phyloP scores from a whole-genome alignment of 2,888 invertebrate species.

The Orthonychiurus folsomi region DNA sequence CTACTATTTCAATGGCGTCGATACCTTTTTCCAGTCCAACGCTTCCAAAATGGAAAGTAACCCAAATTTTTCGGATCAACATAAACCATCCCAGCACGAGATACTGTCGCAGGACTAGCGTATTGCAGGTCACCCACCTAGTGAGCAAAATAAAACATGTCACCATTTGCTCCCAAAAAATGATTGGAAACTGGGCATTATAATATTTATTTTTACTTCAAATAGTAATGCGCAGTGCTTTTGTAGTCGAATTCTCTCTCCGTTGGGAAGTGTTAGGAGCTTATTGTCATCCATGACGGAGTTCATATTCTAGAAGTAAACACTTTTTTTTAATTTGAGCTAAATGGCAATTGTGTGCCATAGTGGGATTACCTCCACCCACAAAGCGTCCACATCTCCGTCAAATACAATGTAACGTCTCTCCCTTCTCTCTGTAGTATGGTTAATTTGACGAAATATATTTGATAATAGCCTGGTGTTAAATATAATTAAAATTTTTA shows the following conservation, averaged over 20 bases:
- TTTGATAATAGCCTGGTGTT: constrained; percentile 58
- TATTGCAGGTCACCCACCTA: constrained; percentile 69
- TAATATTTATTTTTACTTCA: constrained; percentile 57
- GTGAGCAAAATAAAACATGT: background rate
- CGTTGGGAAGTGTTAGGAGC: constrained; percentile 78
- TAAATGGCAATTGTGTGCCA: too few species aligned
- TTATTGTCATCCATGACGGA: constrained; percentile 94
- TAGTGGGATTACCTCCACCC: too few species aligned
- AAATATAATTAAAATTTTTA: too few species aligned
- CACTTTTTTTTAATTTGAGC: too few species aligned
- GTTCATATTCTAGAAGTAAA: constrained; percentile 93
- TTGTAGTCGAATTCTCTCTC: constrained; percentile 73
- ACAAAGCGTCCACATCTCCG: constrained; percentile 86
- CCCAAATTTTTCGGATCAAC: constrained; percentile 87
- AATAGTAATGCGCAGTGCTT: constrained; percentile 74
- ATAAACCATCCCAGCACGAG: constrained; percentile 86
- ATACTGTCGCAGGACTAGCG: constrained; percentile 87
- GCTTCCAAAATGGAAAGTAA: constrained; percentile 74
- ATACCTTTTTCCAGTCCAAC: constrained; percentile 57
- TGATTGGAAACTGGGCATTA: too few species aligned
- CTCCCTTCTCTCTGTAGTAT: constrained; percentile 61
- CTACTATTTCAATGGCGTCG: too few species aligned
- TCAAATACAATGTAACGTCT: constrained; percentile 79
- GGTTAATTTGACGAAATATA: constrained; percentile 85
- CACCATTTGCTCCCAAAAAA: constrained; percentile 23